A percentile compares a stretch with the other conserved stretches of the same genome.
Conservation (phyloP, 1,140 invertebrate species). For the Physella acuta region DNA sequence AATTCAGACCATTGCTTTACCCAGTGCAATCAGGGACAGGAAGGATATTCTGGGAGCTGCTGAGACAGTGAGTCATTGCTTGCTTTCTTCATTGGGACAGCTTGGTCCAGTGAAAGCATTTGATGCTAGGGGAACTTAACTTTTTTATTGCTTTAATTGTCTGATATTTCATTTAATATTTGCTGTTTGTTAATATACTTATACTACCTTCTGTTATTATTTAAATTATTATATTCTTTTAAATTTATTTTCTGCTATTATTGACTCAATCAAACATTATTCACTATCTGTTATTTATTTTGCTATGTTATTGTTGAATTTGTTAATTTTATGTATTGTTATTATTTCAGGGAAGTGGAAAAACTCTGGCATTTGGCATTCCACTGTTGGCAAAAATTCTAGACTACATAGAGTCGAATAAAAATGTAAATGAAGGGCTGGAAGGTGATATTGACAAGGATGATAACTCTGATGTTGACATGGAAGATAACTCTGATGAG, state of each 20-base stretch:
- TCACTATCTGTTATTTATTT: too few species aligned
- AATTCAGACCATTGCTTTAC: slow-evolving; percentile 77
- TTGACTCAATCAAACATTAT: too few species aligned
- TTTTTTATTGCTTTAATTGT: too few species aligned
- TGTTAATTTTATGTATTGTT: slow-evolving; percentile 37
- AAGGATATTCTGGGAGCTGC: slow-evolving; percentile 92
- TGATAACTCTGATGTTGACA: slow-evolving; percentile 48
- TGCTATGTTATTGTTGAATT: too few species aligned
- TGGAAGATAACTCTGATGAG: too few species aligned
- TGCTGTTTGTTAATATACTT: too few species aligned
- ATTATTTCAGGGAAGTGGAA: slow-evolving; percentile 79
- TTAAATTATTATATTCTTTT: too few species aligned
- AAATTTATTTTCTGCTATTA: too few species aligned
- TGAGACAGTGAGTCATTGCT: slow-evolving; percentile 71
- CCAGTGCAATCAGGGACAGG: slow-evolving; percentile 80
- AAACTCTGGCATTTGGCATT: slow-evolving; percentile 94
- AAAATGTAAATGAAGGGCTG: slow-evolving; percentile 10
- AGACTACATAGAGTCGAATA: background rate
- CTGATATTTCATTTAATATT: too few species aligned
- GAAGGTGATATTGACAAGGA: slow-evolving; percentile 34
- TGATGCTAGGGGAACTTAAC: too few species aligned
- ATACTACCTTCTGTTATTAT: too few species aligned
- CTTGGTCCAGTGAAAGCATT: too few species aligned
- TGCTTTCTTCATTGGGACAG: slow-evolving; percentile 81
- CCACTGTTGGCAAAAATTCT: slow-evolving; percentile 71